These are phyloP conservation scores for Colaptes auratus DNA, from an alignment of 2,113 vertebrate genomes.

Conservation along the genomic window DNA sequence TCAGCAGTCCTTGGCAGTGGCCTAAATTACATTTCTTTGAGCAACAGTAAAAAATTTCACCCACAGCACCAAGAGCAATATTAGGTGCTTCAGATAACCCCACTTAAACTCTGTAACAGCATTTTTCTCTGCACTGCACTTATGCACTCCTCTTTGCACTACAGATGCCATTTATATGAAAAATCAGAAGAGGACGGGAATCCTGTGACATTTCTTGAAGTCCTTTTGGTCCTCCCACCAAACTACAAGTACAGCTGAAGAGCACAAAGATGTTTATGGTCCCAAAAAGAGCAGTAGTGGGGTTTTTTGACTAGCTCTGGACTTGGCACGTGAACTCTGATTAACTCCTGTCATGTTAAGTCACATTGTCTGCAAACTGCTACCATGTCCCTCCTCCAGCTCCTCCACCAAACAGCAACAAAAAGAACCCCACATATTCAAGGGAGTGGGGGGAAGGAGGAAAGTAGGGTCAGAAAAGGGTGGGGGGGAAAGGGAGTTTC, in stretches of 20 bases:
- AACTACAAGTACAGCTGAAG: not conserved
- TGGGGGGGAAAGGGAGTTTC: not conserved
- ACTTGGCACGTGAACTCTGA: not conserved
- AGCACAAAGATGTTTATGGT: slow-evolving; percentile 24
- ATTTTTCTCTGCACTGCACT: not conserved
- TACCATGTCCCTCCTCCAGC: not conserved
- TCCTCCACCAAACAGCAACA: not conserved
- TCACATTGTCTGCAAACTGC: not conserved
- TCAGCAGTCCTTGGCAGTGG: not conserved
- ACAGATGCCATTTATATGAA: not conserved
- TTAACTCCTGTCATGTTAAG: slow-evolving; percentile 20
- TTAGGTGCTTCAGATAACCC: not conserved
- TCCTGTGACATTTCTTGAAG: not conserved
- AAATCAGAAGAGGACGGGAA: not conserved
- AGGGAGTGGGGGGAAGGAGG: not conserved
- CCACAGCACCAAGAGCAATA: not conserved
- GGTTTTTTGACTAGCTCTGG: not conserved
- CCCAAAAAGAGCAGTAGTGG: not conserved
- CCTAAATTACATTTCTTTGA: not conserved
- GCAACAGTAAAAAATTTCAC: not conserved
- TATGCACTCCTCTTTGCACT: not conserved
- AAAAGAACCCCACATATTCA: not conserved
- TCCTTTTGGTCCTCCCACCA: not conserved
- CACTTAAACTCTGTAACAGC: not conserved
- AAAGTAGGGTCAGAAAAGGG: not conserved